Base-by-base conservation (phyloP, 2,797 vertebrate species). In the Catharus ustulatus region DNA sequence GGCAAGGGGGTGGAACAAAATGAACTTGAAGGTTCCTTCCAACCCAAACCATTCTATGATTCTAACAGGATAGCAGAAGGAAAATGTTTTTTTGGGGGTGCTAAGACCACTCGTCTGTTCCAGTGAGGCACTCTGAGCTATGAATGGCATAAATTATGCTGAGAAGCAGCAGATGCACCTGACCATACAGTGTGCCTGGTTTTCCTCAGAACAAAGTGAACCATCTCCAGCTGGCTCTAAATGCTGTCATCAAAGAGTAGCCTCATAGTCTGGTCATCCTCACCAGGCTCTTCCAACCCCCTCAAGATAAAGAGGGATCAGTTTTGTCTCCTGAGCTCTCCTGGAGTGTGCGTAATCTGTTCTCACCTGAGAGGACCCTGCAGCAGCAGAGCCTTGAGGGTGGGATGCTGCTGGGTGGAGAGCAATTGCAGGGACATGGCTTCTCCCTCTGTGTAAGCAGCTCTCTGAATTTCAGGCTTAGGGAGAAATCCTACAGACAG, bases 1-100 rank as follows among this genome's bases (percentile, higher is more conserved):
- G 32, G 9, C 10, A 78, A 26, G 14, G 34, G 14, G 4, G 4
- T 85, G 55, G 13, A 68, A 14, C 0, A 0, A 63, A 36, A 22
- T 11, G 15, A 19, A 29, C 13, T 43, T 57, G 23, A 57, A 13
- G 5, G 9, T 27, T 36, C 8, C 10, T 87, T 72, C 32, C 27
- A 64, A 11, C 15, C 26, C 30, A 71, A 69, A 34, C 26, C 18
- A 9, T 48, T 71, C 17, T 7, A 27, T 42, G 15, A 63, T 32
- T 86, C 26, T 22, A 36, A 36, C 18, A 51, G 16, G 14, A 63
- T 0, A 1, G 19, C 18, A 46, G 45, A 42, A 46, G 5, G 23
- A 87, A 74, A 63, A 71, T 11, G 6, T 10, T 0, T 6, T 58
- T 69, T 62, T 32, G 9, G 5, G 14, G 8, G 3, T n/a, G 21